Percentiles rank a stretch among this genome's conserved stretches.
Evolutionary conservation across 2,888 invertebrate genomes (phyloP).

Genomic region (Galerucella pusilla): DNA sequence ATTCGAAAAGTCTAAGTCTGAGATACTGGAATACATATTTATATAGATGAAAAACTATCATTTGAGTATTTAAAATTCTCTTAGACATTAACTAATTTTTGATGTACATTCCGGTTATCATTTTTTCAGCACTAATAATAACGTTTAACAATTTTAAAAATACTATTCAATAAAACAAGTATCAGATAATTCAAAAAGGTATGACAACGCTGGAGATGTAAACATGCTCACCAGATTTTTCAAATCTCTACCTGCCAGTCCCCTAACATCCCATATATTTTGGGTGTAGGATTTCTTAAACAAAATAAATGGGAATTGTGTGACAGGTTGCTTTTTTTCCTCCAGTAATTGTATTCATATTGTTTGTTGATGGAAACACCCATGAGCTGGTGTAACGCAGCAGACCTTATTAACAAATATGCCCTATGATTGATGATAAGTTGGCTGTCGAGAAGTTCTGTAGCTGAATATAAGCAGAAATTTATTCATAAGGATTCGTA

Average conservation of each 20-base stretch:
- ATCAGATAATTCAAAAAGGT: background rate
- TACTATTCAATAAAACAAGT: background rate
- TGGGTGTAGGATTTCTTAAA: conserved; percentile 38
- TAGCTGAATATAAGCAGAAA: background rate
- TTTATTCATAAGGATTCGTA: background rate
- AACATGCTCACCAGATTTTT: conserved; percentile 34
- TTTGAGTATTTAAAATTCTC: too few species aligned
- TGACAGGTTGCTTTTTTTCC: conserved; percentile 37
- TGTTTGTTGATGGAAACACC: conserved; percentile 17
- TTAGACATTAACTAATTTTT: too few species aligned
- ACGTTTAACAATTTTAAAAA: too few species aligned
- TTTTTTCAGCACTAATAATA: too few species aligned
- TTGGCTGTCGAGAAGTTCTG: background rate
- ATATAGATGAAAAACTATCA: too few species aligned
- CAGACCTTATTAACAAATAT: conserved; percentile 22
- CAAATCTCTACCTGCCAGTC: conserved; percentile 36
- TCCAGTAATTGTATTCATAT: conserved; percentile 29
- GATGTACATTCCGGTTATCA: too few species aligned
- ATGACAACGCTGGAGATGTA: conserved; percentile 24
- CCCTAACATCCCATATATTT: conserved; percentile 37
- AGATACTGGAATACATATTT: too few species aligned
- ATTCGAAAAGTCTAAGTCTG: too few species aligned
- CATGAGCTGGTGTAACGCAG: conserved; percentile 2
- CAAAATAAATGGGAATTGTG: conserved; percentile 37
- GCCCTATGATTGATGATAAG: conserved; percentile 17